Evolutionary conservation across 2,797 vertebrate species (phyloP), one percentile per base, ranked within the genome.

Genomic region (Rhynchotus rufescens): DNA sequence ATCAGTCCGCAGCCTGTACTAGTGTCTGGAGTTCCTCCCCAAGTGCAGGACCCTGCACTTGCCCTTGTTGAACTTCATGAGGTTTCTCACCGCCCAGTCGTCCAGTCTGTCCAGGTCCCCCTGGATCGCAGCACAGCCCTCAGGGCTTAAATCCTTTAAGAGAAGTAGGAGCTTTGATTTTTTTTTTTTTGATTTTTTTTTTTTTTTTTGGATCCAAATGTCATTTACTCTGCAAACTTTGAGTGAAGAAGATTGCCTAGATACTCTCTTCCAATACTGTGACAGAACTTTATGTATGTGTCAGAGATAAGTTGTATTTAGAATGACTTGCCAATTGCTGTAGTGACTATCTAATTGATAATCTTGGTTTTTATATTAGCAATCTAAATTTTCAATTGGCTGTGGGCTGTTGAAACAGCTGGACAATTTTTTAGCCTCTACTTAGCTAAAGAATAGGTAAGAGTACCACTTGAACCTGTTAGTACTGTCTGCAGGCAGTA

Each of bases 211-310:
- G 4, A 4, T 22, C 12, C 75, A 14, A 3, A 17, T 47, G 47
- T 44, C 16, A 45, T 34, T 68, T 68, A 1, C n/a, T 71, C 36
- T 62, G n/a, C 15, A 54, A 61, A 36, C 49, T 8, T 40, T 60
- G 62, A 71, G 5, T 40, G 36, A 72, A 74, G 34, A 15, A 51
- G 6, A 13, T 30, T 59, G 34, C 1, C 1, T 34, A 62, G 11
- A 0, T 67, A 3, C 38, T 77, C 21, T 1, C 3, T 22, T 65
- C 36, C 28, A 23, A 1, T 28, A 25, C 45, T 20, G 1, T 56
- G 42, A 34, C 56, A 66, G 45, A 68, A 21, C 42, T 78, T 7
- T n/a, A 36, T 14, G 9, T 49, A 42, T 5, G 1, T 3, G 26
- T 15, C 12, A 40, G 26, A 57, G 36, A 21, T 22, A 40, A 9